Conservation (phyloP, 2,113 vertebrate species). For the Suncus etruscus region DNA sequence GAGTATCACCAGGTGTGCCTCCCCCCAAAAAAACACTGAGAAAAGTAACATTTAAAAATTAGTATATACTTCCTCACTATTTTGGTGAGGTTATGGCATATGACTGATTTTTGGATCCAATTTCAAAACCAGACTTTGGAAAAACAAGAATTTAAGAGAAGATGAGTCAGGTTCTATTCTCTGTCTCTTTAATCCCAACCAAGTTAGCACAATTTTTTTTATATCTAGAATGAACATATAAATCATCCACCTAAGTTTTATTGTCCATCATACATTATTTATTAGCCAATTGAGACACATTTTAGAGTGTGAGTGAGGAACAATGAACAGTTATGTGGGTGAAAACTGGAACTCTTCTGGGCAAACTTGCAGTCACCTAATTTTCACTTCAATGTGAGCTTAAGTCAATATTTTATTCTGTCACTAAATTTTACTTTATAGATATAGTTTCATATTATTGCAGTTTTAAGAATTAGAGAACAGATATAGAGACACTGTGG, state of each 20-base stretch:
- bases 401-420: not conserved
- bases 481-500: not conserved
- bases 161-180: rapidly evolving
- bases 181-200: not conserved
- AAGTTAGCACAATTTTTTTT: not conserved
- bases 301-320: rapidly evolving
- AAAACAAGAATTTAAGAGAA: not conserved
- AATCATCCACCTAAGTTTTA: too few relatives aligned
- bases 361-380: rapidly evolving
- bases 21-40: not conserved
- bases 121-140: not conserved
- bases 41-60: not conserved
- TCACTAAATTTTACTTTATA: not conserved
- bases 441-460: not conserved
- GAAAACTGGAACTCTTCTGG: not conserved
- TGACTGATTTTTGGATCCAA: not conserved
- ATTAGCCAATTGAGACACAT: not conserved
- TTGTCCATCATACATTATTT: not conserved
- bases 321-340: rapidly evolving
- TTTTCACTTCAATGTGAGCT: not conserved
- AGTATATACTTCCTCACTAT: not conserved
- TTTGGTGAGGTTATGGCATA: not conserved
- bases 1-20: too few relatives aligned
- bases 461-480: not conserved
- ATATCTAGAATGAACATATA: rapidly evolving